Base-by-base conservation (phyloP, 2,113 vertebrate species). In the Thymallus thymallus region DNA sequence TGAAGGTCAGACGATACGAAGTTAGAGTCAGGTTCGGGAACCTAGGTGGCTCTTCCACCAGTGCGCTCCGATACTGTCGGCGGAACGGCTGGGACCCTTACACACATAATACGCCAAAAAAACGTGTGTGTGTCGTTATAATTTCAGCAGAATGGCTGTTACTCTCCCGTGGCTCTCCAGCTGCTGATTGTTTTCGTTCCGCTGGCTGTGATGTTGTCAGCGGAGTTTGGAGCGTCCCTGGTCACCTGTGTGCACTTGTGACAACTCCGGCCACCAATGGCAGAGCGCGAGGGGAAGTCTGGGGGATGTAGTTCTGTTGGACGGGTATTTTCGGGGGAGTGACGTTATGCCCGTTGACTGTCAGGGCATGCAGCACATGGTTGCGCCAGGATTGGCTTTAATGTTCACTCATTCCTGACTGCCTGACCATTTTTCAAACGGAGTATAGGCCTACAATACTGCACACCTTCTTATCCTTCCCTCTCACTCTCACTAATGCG, bases 1-100 rank as follows among this genome's bases (percentile, higher is more conserved):
- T 93, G 93, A 94, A 94, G 93, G 93, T 94, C 93, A 94, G 90
- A 89, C 84, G 83, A 89, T 81, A 86, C 85, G 77, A 81, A 88
- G 84, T 80, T 71, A 74, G 71, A 81, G 80, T 13, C 79, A 75
- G 84, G 72, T 85, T 81, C 68, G 72, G 61, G 48, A 72, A 80
- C 86, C 88, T 87, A 82, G 77, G 82, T 68, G 84, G 13, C 76
- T 75, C 32, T 77, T 77, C 76, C 32, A 72, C 56, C 26, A 3
- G 24, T 55, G 70, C 75, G 71, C 81, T 51, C 16, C 76, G 63
- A 62, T 45, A n/a, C 72, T 63, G 58, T 23, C 72, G 6, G 32
- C 79, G 63, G 45, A 63, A 45, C 68, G 3, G 20, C 0, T 65
- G 2, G 20, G 41, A 58, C 18, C 48, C 68, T 76, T 20, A 10